These are phyloP conservation scores for Idaea dimidiata DNA, from an alignment of 2,888 invertebrate species.

Conservation along the genomic window DNA sequence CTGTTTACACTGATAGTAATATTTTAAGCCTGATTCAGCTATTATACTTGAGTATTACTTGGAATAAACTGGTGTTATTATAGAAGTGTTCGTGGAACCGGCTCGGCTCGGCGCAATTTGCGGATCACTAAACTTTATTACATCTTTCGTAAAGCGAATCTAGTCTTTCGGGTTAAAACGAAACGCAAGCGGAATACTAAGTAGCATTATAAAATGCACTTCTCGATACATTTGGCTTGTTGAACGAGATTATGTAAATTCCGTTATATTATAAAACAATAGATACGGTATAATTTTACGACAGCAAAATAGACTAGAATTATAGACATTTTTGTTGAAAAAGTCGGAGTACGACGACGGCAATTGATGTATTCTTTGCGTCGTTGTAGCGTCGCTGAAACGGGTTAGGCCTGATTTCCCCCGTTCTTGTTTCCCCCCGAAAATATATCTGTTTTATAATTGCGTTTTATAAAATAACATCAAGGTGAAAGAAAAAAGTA, in stretches of 20 bases:
- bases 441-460: too few relatives aligned
- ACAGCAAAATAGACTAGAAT: too few relatives aligned
- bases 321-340: too few relatives aligned
- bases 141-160: slow-evolving; percentile 40
- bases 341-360: too few relatives aligned
- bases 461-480: too few relatives aligned
- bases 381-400: too few relatives aligned
- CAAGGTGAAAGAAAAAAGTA: too few relatives aligned
- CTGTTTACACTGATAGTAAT: not conserved
- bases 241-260: not conserved
- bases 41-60: not conserved
- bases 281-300: not conserved
- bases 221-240: slow-evolving; percentile 15
- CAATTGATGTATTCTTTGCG: too few relatives aligned
- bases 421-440: too few relatives aligned
- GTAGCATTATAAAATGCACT: slow-evolving; percentile 20
- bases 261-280: not conserved
- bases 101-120: slow-evolving; percentile 40
- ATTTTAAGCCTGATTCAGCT: not conserved
- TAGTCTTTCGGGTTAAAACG: slow-evolving; percentile 23
- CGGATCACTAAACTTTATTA: slow-evolving; percentile 55
- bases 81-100: slow-evolving; percentile 17
- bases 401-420: too few relatives aligned
- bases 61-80: slow-evolving; percentile 1
- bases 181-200: slow-evolving; percentile 17